Base-by-base conservation (phyloP, 2,888 invertebrate species). In the Dolomedes plantarius region DNA sequence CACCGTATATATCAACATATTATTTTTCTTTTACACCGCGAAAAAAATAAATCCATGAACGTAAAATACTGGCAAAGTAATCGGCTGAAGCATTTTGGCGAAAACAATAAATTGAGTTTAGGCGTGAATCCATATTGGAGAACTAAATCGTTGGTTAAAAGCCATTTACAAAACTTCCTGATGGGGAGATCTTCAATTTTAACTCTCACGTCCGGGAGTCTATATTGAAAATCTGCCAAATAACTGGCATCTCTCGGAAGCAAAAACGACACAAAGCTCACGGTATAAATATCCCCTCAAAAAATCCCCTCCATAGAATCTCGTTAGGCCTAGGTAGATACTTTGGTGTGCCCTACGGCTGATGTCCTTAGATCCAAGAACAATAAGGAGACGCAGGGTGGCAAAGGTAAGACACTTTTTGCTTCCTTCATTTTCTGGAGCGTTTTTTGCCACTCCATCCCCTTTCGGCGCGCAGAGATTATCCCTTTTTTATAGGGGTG, bases 271-370 rank as follows among this genome's bases (percentile, higher is more conserved):
- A 56, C 5, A 23, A 23, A 56, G 23, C 5, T 56, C 56, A 23
- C 19, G 16, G 56, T 23, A 56, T 46, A 46, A 46, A 46, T 23
- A 56, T 23, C 23, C 56, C 23, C 5, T 9, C 6, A 23, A 62
- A 65, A 71, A 62, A 46, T 23, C 65, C 69, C 71, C 32, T 39
- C 76, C 85, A 85, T 85, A 77, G 83, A 56, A 85, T 67, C 83
- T 85, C 83, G 83, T 85, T 85, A 85, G 77, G 73, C 72, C 16
- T 73, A 76, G 82, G 77, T 85, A 77, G 77, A 77, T 68, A 85
- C 77, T 85, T 85, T 62, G 83, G 83, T 85, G 50, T 77, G 77
- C 83, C 83, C 67, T 50, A 72, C 73, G 41, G 32, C 83, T 85
- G 83, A 85, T 85, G 83, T 41, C 76, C 50, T 62, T 28, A 76